Conservation (phyloP, 1,140 invertebrate genomes). For the Cydia splendana region DNA sequence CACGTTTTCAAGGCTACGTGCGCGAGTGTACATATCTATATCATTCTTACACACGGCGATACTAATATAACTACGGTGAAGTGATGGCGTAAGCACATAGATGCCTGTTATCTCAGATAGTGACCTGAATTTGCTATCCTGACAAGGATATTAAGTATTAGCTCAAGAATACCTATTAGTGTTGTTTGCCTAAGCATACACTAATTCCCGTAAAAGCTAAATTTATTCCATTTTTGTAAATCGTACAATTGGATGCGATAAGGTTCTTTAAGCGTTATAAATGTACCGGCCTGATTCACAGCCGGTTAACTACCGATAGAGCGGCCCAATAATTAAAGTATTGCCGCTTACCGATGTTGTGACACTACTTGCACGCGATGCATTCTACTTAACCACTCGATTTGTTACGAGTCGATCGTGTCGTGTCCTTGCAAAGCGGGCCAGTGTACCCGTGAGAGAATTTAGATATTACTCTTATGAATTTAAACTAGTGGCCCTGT, state of each 20-base stretch:
- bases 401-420: neutral
- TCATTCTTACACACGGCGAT: constrained; percentile 35
- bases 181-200: neutral
- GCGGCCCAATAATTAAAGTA: constrained; percentile 7
- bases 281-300: neutral
- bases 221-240: no score
- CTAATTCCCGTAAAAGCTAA: neutral
- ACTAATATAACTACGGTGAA: constrained; percentile 31
- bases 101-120: constrained; percentile 66
- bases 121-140: constrained; percentile 60
- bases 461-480: neutral
- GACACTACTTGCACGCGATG: constrained; percentile 15
- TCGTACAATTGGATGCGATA: neutral
- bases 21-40: constrained; percentile 18
- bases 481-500: neutral
- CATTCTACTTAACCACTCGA: neutral
- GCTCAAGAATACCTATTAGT: neutral
- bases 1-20: constrained; percentile 44
- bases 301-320: constrained; percentile 3
- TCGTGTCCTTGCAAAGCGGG: neutral
- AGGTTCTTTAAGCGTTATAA: neutral
- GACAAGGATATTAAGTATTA: neutral
- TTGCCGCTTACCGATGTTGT: constrained; percentile 8
- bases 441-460: constrained; percentile 3
- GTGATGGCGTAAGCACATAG: constrained; percentile 42